Conservation (phyloP, 2,797 vertebrate species). For the Gobionotothen gibberifrons region DNA sequence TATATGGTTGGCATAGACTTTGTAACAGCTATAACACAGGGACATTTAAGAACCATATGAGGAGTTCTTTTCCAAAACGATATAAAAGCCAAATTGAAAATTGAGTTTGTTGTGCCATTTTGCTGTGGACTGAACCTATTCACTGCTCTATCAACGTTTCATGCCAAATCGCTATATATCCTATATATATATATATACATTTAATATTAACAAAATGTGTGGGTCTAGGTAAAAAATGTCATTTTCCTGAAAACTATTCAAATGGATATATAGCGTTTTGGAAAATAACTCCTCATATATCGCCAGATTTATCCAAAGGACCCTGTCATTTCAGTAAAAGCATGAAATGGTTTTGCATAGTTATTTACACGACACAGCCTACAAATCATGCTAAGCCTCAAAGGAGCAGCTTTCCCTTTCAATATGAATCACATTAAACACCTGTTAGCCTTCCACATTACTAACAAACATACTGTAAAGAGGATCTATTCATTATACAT, state of each 20-base stretch:
- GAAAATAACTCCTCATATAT: too few species aligned
- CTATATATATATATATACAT: too few species aligned
- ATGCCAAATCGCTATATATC: too few species aligned
- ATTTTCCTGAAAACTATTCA: too few species aligned
- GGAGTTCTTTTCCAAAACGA: too few species aligned
- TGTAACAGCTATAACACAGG: constrained; percentile 22
- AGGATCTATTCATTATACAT: constrained; percentile 56
- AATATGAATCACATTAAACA: constrained; percentile 49
- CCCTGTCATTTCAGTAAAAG: constrained; percentile 33
- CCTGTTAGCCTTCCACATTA: constrained; percentile 36
- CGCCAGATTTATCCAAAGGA: constrained; percentile 9
- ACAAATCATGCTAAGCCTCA: constrained; percentile 22
- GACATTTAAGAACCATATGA: constrained; percentile 21
- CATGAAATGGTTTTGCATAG: constrained; percentile 28
- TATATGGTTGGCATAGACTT: constrained; percentile 20
- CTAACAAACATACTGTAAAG: constrained; percentile 25
- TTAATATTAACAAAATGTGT: too few species aligned
- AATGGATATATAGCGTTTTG: too few species aligned
- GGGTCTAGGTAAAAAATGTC: too few species aligned
- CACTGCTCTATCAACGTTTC: too few species aligned
- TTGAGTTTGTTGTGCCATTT: too few species aligned
- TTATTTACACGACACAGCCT: constrained; percentile 31
- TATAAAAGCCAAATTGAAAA: too few species aligned
- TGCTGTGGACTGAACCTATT: too few species aligned
- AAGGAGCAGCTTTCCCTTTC: constrained; percentile 26